These are phyloP conservation scores for Myopa testacea DNA, from an alignment of 2,888 invertebrate species.

Conservation along the genomic window DNA sequence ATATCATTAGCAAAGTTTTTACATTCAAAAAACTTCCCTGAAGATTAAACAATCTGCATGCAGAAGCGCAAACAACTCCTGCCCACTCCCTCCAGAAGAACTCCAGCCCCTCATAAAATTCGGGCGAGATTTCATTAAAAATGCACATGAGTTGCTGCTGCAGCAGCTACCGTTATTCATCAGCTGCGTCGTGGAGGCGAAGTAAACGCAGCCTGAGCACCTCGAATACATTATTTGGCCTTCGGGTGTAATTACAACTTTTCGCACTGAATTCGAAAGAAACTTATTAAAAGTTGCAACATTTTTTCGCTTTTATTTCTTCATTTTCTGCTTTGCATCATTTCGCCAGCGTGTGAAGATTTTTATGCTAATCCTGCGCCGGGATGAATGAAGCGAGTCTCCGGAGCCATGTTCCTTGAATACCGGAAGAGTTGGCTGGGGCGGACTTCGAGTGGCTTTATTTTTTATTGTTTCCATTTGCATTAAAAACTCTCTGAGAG, in stretches of 20 bases:
- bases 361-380: conserved; percentile 27
- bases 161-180: conserved; percentile 1
- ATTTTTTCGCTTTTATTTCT: conserved; percentile 2
- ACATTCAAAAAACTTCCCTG: not conserved
- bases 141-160: conserved; percentile 8
- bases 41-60: not conserved
- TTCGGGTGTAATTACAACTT: conserved; percentile 37
- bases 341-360: conserved; percentile 8
- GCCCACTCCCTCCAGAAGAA: not conserved
- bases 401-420: not conserved
- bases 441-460: not conserved
- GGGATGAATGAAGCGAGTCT: not conserved
- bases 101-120: not conserved
- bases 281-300: conserved; percentile 31
- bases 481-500: not conserved
- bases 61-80: not conserved
- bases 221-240: conserved; percentile 26
- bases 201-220: not conserved
- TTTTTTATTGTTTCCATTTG: conserved; percentile 17
- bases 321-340: not conserved
- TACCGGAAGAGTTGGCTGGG: not conserved
- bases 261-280: conserved; percentile 22
- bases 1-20: conserved; percentile 23
- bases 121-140: conserved; percentile 5
- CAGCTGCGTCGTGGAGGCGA: not conserved